Evolutionary conservation across 2,888 invertebrate genomes (phyloP), one percentile per base, ranked within the genome.

Genomic region (Colletes collaris): DNA sequence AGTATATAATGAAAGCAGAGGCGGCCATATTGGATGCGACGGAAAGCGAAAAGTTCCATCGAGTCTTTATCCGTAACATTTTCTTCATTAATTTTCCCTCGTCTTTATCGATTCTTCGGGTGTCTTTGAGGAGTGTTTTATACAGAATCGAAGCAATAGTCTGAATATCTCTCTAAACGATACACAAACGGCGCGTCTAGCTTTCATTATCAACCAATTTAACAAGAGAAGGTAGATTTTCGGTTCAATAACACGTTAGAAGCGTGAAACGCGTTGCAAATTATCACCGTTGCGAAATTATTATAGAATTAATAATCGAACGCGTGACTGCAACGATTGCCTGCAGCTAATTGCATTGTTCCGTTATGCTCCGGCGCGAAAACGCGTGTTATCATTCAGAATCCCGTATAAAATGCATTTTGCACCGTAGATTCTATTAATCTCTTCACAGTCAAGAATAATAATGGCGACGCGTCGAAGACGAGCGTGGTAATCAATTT

Each of bases 401-500:
- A 27, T 27, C 2, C 27, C 27, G 1, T 27, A 27, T 27, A 27
- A 27, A 27, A 27, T 40, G 40, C 4, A 40, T 46, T 8, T 10
- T 10, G 10, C 44, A 40, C 6, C 40, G 40, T 40, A 40, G 4
- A 10, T 46, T 46, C 8, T 8, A 46, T 8, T 46, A 19, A 53
- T 53, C 19, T 40, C n/a, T 11, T 58, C 16, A 16, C 16, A 59
- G 6, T 19, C 11, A 40, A 63, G n/a, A 27, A 44, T 35, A 55
- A 5, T 13, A 59, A 40, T 68, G 40, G 10, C 10, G n/a, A n/a
- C n/a, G n/a, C 35, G 11, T n/a, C 8, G 50, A 13, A 37, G 2
- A 50, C 49, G 44, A 35, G 27, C n/a, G 44, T 13, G 53, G 44
- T 55, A 62, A 63, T 70, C 2, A 63, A 63, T 63, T 62, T 63